Percentiles rank a stretch among this genome's conserved stretches.
Evolutionary conservation across 2,888 invertebrate genomes (phyloP).

Genomic region (Tanypteryx hageni): DNA sequence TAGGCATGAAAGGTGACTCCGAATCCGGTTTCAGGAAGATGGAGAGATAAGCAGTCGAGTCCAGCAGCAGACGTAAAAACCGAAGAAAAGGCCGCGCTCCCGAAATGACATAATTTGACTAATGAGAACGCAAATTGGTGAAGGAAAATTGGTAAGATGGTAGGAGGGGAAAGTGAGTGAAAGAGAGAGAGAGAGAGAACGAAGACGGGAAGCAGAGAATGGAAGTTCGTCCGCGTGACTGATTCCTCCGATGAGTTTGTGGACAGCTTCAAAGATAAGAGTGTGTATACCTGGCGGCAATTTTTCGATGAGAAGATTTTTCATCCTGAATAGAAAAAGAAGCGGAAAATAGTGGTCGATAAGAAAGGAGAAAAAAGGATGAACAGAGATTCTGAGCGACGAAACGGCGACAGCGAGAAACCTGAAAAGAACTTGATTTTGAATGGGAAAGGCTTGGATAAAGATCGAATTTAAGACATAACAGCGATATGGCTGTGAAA

Average conservation of each 20-base stretch:
- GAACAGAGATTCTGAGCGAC: too few relatives aligned
- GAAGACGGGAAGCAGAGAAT: background rate
- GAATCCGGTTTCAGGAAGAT: background rate
- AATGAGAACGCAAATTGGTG: conserved; percentile 9
- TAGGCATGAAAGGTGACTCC: background rate
- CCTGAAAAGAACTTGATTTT: too few relatives aligned
- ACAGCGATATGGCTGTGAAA: too few relatives aligned
- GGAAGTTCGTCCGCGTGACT: background rate
- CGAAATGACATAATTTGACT: conserved; percentile 10
- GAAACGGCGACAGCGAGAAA: too few relatives aligned
- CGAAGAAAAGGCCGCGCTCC: background rate
- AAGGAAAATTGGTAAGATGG: background rate
- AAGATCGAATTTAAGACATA: too few relatives aligned
- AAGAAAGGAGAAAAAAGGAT: too few relatives aligned
- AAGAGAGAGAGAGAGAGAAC: background rate
- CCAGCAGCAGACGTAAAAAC: background rate
- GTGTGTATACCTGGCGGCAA: too few relatives aligned
- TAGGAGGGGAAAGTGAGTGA: background rate
- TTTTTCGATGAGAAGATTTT: too few relatives aligned
- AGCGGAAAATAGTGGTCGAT: too few relatives aligned
- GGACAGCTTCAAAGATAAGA: background rate
- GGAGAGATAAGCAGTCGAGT: background rate
- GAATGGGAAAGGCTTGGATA: too few relatives aligned
- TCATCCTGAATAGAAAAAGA: too few relatives aligned
- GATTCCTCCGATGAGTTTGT: background rate